Evolutionary conservation across 2,888 invertebrate genomes (phyloP).

Genomic region (Drosophila neotestacea): DNA sequence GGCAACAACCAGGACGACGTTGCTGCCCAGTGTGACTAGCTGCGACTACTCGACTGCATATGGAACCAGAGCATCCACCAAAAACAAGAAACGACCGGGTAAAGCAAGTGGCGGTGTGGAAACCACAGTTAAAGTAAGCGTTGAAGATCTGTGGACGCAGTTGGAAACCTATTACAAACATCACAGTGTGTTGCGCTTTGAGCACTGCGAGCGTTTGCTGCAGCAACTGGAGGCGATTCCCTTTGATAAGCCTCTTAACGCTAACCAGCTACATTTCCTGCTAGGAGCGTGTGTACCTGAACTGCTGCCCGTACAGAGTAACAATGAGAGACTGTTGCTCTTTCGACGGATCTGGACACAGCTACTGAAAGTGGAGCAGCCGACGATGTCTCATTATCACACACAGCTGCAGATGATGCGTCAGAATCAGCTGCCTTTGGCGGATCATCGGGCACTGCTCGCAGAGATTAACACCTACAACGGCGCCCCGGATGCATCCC

Average conservation of each 20-base stretch:
- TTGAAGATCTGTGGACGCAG: constrained; percentile 59
- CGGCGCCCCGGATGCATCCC: constrained; percentile 77
- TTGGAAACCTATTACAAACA: constrained; percentile 68
- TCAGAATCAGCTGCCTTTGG: constrained; percentile 87
- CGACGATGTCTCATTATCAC: constrained; percentile 85
- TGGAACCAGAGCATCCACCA: neutral
- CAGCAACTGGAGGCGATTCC: constrained; percentile 45
- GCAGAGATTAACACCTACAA: constrained; percentile 84
- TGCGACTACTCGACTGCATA: constrained; percentile 30
- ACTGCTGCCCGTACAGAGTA: constrained; percentile 86
- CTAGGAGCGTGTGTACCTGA: constrained; percentile 86
- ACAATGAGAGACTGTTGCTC: constrained; percentile 85
- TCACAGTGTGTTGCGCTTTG: constrained; percentile 60
- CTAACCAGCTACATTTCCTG: constrained; percentile 83
- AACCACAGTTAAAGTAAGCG: neutral
- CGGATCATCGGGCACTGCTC: constrained; percentile 68
- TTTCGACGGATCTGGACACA: constrained; percentile 87
- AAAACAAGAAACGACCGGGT: constrained; percentile 23
- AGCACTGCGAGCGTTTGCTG: constrained; percentile 67
- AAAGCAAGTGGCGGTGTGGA: neutral
- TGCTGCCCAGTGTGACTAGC: neutral
- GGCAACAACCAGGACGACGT: constrained; percentile 9
- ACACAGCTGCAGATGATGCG: constrained; percentile 87
- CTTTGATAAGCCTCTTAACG: constrained; percentile 20
- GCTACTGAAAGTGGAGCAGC: constrained; percentile 82